These are phyloP conservation scores for Onthophagus taurus DNA, from an alignment of 1,140 invertebrate genomes.

Conservation along the genomic window DNA sequence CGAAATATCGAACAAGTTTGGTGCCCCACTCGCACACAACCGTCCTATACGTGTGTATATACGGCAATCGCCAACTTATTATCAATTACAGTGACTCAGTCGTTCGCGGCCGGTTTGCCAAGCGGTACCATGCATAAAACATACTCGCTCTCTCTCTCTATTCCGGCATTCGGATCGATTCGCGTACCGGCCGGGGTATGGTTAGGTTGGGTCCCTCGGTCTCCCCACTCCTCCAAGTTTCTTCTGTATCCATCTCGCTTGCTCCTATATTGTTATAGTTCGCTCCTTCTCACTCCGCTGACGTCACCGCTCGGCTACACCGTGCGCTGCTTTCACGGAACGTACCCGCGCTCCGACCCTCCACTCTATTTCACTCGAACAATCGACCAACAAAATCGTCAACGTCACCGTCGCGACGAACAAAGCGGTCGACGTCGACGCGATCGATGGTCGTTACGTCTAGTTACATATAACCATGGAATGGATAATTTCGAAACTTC, in stretches of 20 bases:
- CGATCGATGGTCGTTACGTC: slow-evolving; percentile 25
- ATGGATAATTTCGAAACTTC: slow-evolving; percentile 42
- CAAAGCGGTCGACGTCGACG: slow-evolving; percentile 28
- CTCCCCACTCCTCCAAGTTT: slow-evolving; percentile 35
- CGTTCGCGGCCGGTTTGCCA: slow-evolving; percentile 34
- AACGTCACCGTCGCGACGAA: slow-evolving; percentile 22
- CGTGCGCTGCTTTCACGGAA: slow-evolving; percentile 40
- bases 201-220: slow-evolving; percentile 37
- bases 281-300: slow-evolving; percentile 26
- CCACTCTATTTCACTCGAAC: slow-evolving; percentile 38
- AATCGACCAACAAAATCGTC: slow-evolving; percentile 26
- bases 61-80: slow-evolving; percentile 37
- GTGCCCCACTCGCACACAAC: too few relatives aligned
- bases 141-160: slow-evolving; percentile 35
- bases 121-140: slow-evolving; percentile 37
- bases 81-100: slow-evolving; percentile 42
- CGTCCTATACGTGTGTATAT: slow-evolving; percentile 10
- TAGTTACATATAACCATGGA: slow-evolving; percentile 42
- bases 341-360: slow-evolving; percentile 36
- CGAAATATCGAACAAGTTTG: too few relatives aligned
- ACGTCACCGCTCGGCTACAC: slow-evolving; percentile 38
- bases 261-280: slow-evolving; percentile 3
- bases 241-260: slow-evolving; percentile 24
- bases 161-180: slow-evolving; percentile 39
- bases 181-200: slow-evolving; percentile 32